A percentile compares a stretch with the other conserved stretches of the same genome.
These are phyloP conservation scores for Bujurquina vittata DNA, from an alignment of 2,113 vertebrate species.

Conservation along the genomic window DNA sequence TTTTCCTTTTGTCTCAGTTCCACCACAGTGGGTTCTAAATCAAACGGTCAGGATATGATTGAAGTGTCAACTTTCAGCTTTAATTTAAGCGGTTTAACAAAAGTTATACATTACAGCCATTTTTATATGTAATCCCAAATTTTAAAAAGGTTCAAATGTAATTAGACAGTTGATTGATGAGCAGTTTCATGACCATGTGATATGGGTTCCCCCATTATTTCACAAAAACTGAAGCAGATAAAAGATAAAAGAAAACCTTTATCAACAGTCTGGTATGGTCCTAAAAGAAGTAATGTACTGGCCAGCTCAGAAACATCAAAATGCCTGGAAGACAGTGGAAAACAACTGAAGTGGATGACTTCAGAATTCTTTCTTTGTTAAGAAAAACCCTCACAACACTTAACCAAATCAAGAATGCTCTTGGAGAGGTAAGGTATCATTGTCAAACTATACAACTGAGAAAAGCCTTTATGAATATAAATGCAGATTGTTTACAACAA, in stretches of 20 bases:
- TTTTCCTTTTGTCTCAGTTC: background rate
- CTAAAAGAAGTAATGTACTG: background rate
- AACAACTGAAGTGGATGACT: background rate
- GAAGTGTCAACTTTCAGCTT: background rate
- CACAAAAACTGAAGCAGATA: background rate
- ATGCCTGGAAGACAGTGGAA: background rate
- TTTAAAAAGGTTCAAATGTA: background rate
- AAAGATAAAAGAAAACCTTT: background rate
- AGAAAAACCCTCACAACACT: background rate
- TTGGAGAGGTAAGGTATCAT: background rate
- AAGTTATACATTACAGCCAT: background rate
- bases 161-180: background rate
- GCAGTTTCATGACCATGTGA: background rate
- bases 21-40: background rate
- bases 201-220: background rate
- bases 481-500: background rate
- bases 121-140: background rate
- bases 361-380: background rate
- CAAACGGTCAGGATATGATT: background rate
- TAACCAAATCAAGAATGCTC: background rate
- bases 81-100: background rate
- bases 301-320: background rate
- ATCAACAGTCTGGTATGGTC: background rate
- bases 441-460: background rate
- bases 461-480: background rate